Base-by-base conservation (phyloP, 2,888 invertebrate genomes). In the Lottia scabra region DNA sequence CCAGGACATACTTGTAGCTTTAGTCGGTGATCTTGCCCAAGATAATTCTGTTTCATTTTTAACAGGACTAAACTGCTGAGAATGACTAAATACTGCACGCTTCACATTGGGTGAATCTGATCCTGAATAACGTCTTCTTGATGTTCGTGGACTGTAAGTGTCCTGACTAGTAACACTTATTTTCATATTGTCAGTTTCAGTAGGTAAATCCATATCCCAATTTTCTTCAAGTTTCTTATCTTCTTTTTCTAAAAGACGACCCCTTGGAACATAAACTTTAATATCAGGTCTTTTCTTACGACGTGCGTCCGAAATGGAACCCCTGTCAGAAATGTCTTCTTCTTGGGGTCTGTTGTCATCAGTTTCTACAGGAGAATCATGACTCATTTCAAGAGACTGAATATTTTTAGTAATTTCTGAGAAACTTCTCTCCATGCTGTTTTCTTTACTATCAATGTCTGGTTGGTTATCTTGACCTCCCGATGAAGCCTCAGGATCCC, bases 191-290 rank as follows among this genome's bases (percentile, higher is more conserved):
- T 73, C 70, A 27, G 45, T 45, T 15, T 63, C 67, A n/a, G 72
- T 68, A 4, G 67, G 73, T 8, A 27, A 48, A 62, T 75, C 75
- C 8, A 56, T n/a, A 27, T 70, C 68, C 46, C 73, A 69, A 43
- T 72, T 70, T 16, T 76, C 76, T 30, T 77, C 78, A 6, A 62
- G 66, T 26, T 65, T 75, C 5, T 76, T 74, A 27, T 72, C 62
- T 71, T 80, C 79, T 43, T 82, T 77, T 65, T 84, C 83, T 23
- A 79, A 67, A 5, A 83, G 68, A 23, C 80, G 78, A 1, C 79
- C 84, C 72, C 81, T 84, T 4, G 86, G 86, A 16, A 85, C 80
- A 78, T 86, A 86, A 38, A 81, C 79, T 68, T 80, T 83, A 19
- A 86, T 82, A 64, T 84, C 84, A 5, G 85, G 85, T n/a, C 80